Conservation (phyloP, 2,888 invertebrate genomes). For the Heteromyza rotundicornis region DNA sequence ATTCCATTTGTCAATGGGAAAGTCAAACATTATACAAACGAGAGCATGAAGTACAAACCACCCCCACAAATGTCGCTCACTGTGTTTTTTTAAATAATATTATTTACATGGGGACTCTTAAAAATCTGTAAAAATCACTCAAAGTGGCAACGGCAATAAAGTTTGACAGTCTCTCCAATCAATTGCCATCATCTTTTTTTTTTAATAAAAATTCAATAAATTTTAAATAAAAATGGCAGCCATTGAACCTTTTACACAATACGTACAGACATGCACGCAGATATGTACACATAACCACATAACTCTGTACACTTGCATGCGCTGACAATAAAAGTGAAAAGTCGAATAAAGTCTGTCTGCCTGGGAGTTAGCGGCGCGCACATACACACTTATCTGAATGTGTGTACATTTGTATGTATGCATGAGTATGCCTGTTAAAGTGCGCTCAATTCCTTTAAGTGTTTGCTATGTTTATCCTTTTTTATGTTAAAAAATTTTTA, state of each 20-base stretch:
- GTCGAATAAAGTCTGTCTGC: neutral
- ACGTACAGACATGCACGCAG: constrained; percentile 28
- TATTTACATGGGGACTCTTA: no score
- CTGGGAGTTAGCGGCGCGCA: constrained; percentile 7
- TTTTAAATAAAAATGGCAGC: neutral
- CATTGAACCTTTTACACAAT: constrained; percentile 19
- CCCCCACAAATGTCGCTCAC: no score
- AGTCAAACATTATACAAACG: no score
- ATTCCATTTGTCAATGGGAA: no score
- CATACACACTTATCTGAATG: neutral
- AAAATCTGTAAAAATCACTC: no score
- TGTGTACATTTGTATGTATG: neutral
- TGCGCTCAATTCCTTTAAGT: constrained; percentile 23
- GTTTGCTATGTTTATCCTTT: constrained; percentile 23
- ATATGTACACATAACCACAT: constrained; percentile 22
- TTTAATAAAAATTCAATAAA: constrained; percentile 22
- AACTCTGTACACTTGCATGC: constrained; percentile 5
- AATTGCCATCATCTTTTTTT: neutral
- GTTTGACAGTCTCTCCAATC: no score
- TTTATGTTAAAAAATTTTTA: constrained; percentile 27
- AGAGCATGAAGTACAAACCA: no score
- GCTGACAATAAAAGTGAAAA: constrained; percentile 4
- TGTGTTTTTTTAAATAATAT: no score
- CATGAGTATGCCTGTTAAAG: neutral
- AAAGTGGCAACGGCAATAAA: no score